Evolutionary conservation across 2,113 vertebrate species (phyloP).

Genomic region (Zonotrichia leucophrys): DNA sequence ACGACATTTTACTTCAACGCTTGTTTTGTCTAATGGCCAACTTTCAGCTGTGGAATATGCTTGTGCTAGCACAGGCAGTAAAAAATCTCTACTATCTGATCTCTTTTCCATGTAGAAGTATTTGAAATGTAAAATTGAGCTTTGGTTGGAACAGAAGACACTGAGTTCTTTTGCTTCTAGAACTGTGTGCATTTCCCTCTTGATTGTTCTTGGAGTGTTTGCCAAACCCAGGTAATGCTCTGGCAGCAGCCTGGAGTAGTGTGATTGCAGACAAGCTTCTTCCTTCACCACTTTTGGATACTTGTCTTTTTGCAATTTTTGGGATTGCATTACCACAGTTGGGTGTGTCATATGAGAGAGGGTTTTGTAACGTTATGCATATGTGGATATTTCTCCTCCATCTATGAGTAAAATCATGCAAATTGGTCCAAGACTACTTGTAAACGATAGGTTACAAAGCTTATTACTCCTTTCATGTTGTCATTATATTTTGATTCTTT

Average conservation of each 20-base stretch:
- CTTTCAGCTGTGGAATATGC: constrained; percentile 13
- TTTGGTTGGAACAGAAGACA: background rate
- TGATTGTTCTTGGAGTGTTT: background rate
- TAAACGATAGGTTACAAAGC: background rate
- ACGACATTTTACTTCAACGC: background rate
- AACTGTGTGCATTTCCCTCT: background rate
- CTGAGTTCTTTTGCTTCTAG: background rate
- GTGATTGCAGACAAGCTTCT: background rate
- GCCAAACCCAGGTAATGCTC: background rate
- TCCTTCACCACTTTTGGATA: background rate
- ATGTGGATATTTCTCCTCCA: background rate
- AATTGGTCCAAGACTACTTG: background rate
- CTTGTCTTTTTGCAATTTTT: background rate
- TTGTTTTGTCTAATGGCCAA: constrained; percentile 49
- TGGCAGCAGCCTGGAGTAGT: background rate
- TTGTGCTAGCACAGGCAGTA: constrained; percentile 3
- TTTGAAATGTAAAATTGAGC: background rate
- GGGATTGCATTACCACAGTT: background rate
- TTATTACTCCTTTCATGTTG: background rate
- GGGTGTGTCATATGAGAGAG: background rate
- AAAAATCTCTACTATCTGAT: background rate
- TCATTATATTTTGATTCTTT: background rate
- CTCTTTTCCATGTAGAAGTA: background rate
- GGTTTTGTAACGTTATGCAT: background rate
- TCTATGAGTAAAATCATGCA: background rate